Evolutionary conservation across 1,140 invertebrate genomes (phyloP).

Genomic region (Oryctes rhinoceros): DNA sequence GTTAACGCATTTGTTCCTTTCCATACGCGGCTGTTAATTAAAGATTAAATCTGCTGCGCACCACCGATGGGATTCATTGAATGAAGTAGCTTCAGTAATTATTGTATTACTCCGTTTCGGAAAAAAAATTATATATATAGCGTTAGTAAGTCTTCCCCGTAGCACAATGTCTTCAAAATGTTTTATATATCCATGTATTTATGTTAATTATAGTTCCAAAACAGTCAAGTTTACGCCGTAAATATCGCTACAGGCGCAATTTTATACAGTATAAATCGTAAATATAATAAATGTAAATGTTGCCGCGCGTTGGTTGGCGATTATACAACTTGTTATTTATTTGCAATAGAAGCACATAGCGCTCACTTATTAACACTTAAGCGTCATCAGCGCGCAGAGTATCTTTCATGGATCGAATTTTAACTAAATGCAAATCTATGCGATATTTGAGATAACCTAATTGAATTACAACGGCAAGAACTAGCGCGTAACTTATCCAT

Average conservation of each 20-base stretch:
- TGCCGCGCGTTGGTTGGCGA: neutral
- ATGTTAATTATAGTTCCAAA: too few relatives aligned
- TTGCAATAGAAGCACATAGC: neutral
- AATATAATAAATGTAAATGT: neutral
- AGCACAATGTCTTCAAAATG: too few relatives aligned
- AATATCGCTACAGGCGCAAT: too few relatives aligned
- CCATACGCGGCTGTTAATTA: neutral
- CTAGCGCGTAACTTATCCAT: neutral
- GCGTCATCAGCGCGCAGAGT: neutral
- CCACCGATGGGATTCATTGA: too few relatives aligned
- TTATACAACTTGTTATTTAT: neutral
- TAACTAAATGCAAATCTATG: slow-evolving; percentile 12
- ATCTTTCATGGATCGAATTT: slow-evolving; percentile 2
- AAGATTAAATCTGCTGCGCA: too few relatives aligned
- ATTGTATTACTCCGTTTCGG: too few relatives aligned
- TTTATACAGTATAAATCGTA: neutral
- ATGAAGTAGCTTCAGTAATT: too few relatives aligned
- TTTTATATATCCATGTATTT: too few relatives aligned
- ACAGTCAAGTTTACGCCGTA: too few relatives aligned
- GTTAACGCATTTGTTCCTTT: neutral
- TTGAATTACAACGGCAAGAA: slow-evolving; percentile 6
- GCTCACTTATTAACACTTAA: neutral
- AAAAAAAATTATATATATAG: too few relatives aligned
- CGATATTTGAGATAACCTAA: slow-evolving; percentile 27
- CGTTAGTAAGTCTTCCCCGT: too few relatives aligned